Percentiles rank a stretch among this genome's conserved stretches.
phyloP scores from a whole-genome alignment of 2,113 vertebrate species.

The Protomyctophum bolini region DNA sequence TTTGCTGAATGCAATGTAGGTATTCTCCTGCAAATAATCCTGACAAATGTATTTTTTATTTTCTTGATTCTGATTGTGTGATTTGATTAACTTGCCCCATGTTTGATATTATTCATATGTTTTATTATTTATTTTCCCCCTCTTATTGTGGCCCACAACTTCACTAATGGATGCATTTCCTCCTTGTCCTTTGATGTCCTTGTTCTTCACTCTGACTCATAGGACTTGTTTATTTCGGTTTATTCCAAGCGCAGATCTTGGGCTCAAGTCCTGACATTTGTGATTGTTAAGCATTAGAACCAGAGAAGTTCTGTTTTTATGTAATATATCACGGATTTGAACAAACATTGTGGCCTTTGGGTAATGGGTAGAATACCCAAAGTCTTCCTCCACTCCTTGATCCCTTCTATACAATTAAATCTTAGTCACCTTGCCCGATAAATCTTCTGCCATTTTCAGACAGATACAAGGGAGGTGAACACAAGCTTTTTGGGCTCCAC shows the following conservation, averaged over 20 bases:
- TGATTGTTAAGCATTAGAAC: slow-evolving; percentile 17
- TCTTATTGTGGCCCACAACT: slow-evolving; percentile 22
- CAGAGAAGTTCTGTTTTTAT: slow-evolving; percentile 21
- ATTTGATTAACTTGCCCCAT: slow-evolving; percentile 54
- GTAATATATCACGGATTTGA: slow-evolving; percentile 18
- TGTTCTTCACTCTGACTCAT: slow-evolving; percentile 19
- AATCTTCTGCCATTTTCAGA: slow-evolving; percentile 24
- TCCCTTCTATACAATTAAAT: not conserved
- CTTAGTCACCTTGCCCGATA: not conserved
- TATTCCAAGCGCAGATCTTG: not conserved
- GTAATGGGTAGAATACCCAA: slow-evolving; percentile 15
- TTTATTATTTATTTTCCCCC: slow-evolving; percentile 62
- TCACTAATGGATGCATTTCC: slow-evolving; percentile 26
- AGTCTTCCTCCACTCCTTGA: slow-evolving; percentile 5
- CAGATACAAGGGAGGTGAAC: slow-evolving; percentile 24
- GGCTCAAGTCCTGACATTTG: slow-evolving; percentile 17
- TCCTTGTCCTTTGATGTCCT: slow-evolving; percentile 1
- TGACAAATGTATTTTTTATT: slow-evolving; percentile 37
- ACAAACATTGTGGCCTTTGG: slow-evolving; percentile 10
- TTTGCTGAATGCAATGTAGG: slow-evolving; percentile 52
- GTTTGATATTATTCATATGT: slow-evolving; percentile 37
- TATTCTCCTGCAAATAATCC: slow-evolving; percentile 41
- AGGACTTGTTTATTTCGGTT: not conserved
- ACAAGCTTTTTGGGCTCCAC: slow-evolving; percentile 17
- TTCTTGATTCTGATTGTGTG: slow-evolving; percentile 45